These are phyloP conservation scores for Standfussiana lucernea DNA, from an alignment of 2,888 invertebrate species.

Conservation along the genomic window DNA sequence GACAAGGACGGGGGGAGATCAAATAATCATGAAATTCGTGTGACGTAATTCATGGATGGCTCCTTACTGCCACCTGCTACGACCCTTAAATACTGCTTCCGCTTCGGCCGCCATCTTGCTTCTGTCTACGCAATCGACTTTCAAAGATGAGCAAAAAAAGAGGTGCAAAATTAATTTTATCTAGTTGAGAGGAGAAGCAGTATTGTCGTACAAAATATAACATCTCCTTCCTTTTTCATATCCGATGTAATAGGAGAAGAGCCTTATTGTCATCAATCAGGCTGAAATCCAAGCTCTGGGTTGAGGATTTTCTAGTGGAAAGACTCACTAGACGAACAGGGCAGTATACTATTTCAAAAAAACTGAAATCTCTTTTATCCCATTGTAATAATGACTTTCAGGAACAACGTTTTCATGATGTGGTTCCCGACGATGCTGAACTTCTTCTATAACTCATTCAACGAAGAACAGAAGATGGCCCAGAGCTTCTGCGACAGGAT, in stretches of 20 bases:
- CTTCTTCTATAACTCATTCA: slow-evolving; percentile 79
- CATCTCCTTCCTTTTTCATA: too few species aligned
- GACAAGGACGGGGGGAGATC: too few species aligned
- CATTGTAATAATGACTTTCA: slow-evolving; percentile 58
- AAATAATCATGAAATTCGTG: too few species aligned
- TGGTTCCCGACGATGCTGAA: slow-evolving; percentile 90
- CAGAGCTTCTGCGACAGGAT: slow-evolving; percentile 78
- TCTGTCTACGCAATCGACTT: not conserved
- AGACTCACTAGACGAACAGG: not conserved
- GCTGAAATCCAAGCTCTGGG: not conserved
- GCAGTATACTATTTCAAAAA: not conserved
- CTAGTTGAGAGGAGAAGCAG: not conserved
- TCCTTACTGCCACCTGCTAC: not conserved
- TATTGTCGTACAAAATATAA: not conserved
- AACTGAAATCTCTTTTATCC: not conserved
- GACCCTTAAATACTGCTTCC: not conserved
- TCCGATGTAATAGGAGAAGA: too few species aligned
- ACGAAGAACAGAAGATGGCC: slow-evolving; percentile 48
- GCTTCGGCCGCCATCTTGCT: not conserved
- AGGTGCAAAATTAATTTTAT: not conserved
- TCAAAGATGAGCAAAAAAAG: not conserved
- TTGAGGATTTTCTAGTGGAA: not conserved
- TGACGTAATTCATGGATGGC: too few species aligned
- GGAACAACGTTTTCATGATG: slow-evolving; percentile 87
- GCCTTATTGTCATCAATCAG: not conserved